Evolutionary conservation across 1,140 invertebrate genomes (phyloP).

Genomic region (Sarcophaga bullata): DNA sequence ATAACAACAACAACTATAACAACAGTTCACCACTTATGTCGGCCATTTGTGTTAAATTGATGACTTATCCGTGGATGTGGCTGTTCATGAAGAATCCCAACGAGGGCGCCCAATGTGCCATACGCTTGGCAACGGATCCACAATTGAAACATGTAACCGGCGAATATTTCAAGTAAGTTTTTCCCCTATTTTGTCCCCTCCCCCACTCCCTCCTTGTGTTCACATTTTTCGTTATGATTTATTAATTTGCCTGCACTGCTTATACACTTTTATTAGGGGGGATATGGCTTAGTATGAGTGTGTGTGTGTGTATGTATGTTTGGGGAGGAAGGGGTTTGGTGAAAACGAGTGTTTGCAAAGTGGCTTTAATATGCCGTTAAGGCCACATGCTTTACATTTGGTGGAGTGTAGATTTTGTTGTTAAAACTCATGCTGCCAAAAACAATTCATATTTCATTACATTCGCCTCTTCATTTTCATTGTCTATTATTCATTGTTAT

Average conservation of each 20-base stretch:
- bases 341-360: no score
- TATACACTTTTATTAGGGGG: no score
- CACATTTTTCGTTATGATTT: slow-evolving; percentile 16
- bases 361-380: no score
- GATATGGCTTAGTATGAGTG: no score
- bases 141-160: slow-evolving; percentile 70
- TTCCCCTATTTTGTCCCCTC: neutral
- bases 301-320: no score
- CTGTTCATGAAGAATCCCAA: slow-evolving; percentile 74
- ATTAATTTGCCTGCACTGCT: slow-evolving; percentile 22
- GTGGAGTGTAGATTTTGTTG: no score
- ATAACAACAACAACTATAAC: neutral
- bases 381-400: no score
- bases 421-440: neutral
- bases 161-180: slow-evolving; percentile 74
- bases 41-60: slow-evolving; percentile 66
- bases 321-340: no score
- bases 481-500: neutral
- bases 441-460: slow-evolving; percentile 1
- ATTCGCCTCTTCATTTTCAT: neutral
- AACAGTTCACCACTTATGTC: slow-evolving; percentile 67
- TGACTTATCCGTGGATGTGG: slow-evolving; percentile 74
- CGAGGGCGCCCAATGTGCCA: slow-evolving; percentile 75
- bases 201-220: neutral
- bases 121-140: slow-evolving; percentile 73